phyloP scores from a whole-genome alignment of 2,888 invertebrate genomes.

The Drosophila birchii region DNA sequence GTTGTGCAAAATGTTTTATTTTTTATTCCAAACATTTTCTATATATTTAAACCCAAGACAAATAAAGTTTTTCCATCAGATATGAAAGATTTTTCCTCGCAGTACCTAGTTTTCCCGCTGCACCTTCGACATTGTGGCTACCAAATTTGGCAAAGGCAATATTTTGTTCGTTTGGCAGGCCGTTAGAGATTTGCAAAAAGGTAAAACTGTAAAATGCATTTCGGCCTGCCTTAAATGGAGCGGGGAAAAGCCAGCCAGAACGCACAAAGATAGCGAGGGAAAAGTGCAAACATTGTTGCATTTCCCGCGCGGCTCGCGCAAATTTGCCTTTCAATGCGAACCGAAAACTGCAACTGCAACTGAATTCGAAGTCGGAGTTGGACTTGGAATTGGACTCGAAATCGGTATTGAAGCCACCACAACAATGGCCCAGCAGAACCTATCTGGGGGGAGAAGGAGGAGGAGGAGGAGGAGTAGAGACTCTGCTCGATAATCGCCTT shows the following conservation, averaged over 20 bases:
- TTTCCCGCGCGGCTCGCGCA: slow-evolving; percentile 23
- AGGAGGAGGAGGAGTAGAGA: not conserved
- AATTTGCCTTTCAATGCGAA: slow-evolving; percentile 44
- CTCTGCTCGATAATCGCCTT: slow-evolving; percentile 27
- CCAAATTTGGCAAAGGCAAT: slow-evolving; percentile 75
- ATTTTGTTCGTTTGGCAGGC: slow-evolving; percentile 65
- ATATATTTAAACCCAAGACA: not conserved
- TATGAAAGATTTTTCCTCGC: not conserved
- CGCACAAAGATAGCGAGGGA: slow-evolving; percentile 67
- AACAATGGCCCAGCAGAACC: slow-evolving; percentile 17
- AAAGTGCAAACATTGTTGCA: slow-evolving; percentile 68
- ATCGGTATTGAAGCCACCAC: slow-evolving; percentile 11
- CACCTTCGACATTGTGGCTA: slow-evolving; percentile 25
- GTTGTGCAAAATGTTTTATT: not conserved
- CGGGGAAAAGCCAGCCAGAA: slow-evolving; percentile 64
- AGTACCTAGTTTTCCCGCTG: not conserved
- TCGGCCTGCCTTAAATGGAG: slow-evolving; percentile 70
- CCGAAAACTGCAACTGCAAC: slow-evolving; percentile 15
- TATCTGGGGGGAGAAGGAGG: slow-evolving; percentile 1
- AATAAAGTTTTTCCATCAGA: not conserved
- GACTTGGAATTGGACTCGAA: slow-evolving; percentile 8
- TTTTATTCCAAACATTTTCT: not conserved
- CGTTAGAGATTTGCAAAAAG: slow-evolving; percentile 72
- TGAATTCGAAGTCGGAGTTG: not conserved
- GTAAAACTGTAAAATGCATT: slow-evolving; percentile 75